phyloP scores from a whole-genome alignment of 2,888 invertebrate species.

The Yponomeuta evonymella region DNA sequence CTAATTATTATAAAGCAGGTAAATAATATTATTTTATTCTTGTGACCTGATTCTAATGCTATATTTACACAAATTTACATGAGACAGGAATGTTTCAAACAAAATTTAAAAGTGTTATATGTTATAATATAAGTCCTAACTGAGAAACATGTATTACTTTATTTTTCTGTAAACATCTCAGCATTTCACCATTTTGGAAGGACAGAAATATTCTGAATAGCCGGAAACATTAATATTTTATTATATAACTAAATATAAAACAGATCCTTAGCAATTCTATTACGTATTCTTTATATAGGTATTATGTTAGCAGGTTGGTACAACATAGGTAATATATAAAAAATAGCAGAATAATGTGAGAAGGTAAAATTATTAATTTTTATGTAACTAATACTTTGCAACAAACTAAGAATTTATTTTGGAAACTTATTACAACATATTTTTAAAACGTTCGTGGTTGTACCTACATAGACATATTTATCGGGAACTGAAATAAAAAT shows the following conservation, averaged over 20 bases:
- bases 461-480: no score
- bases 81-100: constrained; percentile 54
- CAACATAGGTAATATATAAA: background rate
- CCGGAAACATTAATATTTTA: background rate
- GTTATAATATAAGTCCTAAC: background rate
- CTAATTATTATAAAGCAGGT: constrained; percentile 10
- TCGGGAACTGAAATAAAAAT: no score
- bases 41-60: constrained; percentile 63
- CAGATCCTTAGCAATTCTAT: background rate
- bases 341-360: background rate
- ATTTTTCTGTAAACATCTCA: background rate
- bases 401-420: no score
- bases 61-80: constrained; percentile 65
- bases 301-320: background rate
- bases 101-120: constrained; percentile 7
- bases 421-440: no score
- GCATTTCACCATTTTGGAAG: background rate
- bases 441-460: no score
- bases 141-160: background rate
- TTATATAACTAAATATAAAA: background rate
- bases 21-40: constrained; percentile 55
- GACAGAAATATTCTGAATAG: background rate
- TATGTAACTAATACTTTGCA: no score
- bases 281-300: background rate
- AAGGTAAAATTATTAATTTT: no score